phyloP scores from a whole-genome alignment of 1,140 invertebrate species.

The Microvelia longipes region DNA sequence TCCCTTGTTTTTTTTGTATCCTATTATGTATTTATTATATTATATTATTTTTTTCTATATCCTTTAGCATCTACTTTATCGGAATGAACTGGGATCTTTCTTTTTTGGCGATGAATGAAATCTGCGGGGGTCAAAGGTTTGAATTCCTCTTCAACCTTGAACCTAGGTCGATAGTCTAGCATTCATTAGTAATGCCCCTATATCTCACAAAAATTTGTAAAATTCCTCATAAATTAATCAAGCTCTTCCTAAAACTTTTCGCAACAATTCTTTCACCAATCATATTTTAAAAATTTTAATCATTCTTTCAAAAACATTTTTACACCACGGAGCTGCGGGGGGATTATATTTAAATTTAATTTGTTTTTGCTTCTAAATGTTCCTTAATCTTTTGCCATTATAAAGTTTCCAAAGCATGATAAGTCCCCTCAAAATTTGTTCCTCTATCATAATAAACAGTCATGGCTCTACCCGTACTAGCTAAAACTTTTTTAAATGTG shows the following conservation, averaged over 20 bases:
- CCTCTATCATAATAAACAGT: slow-evolving; percentile 31
- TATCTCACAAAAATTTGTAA: slow-evolving; percentile 18
- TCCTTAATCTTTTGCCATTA: slow-evolving; percentile 11
- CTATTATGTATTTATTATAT: background rate
- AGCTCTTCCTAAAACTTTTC: slow-evolving; percentile 17
- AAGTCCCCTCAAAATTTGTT: slow-evolving; percentile 25
- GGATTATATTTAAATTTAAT: slow-evolving; percentile 27
- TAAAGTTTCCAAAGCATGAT: slow-evolving; percentile 15
- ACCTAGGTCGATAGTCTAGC: slow-evolving; percentile 21
- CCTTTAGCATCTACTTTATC: background rate
- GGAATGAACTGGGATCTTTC: background rate
- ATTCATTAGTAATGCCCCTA: slow-evolving; percentile 19
- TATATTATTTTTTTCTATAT: background rate
- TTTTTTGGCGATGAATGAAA: background rate
- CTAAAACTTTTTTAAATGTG: slow-evolving; percentile 25
- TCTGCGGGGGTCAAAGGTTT: background rate
- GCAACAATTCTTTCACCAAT: slow-evolving; percentile 21
- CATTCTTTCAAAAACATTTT: slow-evolving; percentile 25
- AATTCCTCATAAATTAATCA: slow-evolving; percentile 19
- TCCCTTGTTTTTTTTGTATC: background rate
- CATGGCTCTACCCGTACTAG: slow-evolving; percentile 23
- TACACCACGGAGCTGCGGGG: slow-evolving; percentile 26
- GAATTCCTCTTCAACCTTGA: slow-evolving; percentile 1
- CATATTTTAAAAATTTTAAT: too few relatives aligned
- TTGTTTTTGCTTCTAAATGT: background rate